phyloP scores from a whole-genome alignment of 2,113 vertebrate species.

The Ornithorhynchus anatinus region DNA sequence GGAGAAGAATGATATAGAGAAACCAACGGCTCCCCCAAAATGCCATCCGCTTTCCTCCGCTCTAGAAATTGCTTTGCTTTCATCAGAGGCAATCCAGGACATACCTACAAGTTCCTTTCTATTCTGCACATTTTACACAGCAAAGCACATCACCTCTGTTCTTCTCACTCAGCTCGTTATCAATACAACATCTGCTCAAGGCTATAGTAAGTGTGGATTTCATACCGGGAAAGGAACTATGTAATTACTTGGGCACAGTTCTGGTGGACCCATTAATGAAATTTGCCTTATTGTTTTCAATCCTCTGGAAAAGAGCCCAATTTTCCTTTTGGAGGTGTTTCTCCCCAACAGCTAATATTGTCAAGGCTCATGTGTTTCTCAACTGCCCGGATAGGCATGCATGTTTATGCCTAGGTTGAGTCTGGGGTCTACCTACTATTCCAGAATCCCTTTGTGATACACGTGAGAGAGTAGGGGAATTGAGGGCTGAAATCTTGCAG shows the following conservation, averaged over 20 bases:
- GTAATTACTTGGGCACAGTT: background rate
- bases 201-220: background rate
- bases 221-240: background rate
- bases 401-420: background rate
- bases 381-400: background rate
- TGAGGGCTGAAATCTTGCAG: background rate
- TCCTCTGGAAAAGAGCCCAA: fast-evolving
- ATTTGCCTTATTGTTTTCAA: background rate
- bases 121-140: background rate
- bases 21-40: too few species aligned
- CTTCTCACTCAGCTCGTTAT: background rate
- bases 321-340: background rate
- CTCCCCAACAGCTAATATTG: background rate
- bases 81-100: background rate
- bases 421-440: background rate
- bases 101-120: background rate
- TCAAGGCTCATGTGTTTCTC: background rate
- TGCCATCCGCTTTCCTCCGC: background rate
- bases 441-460: background rate
- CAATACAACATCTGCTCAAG: background rate
- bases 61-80: background rate
- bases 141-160: too few species aligned
- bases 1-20: too few species aligned
- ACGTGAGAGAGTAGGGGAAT: background rate
- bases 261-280: fast-evolving